These are phyloP conservation scores for Danaus melanippus DNA, from an alignment of 1,140 invertebrate species.

Conservation along the genomic window DNA sequence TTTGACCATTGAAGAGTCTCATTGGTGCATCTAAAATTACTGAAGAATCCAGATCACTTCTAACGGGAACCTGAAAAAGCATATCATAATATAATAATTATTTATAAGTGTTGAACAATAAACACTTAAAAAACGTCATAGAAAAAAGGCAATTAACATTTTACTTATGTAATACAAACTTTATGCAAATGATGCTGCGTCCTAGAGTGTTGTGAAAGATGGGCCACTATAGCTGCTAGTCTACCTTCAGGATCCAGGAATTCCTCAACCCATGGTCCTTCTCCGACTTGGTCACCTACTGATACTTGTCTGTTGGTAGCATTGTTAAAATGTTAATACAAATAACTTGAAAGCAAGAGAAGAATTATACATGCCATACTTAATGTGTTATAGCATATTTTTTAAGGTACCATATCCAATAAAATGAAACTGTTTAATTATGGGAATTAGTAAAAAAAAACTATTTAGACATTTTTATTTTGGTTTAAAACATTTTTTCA, in stretches of 20 bases:
- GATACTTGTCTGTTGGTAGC: slow-evolving; percentile 36
- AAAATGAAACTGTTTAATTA: too few species aligned
- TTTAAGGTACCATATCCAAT: too few species aligned
- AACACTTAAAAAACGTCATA: background rate
- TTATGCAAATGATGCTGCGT: slow-evolving; percentile 39
- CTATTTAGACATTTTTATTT: too few species aligned
- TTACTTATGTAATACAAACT: slow-evolving; percentile 20
- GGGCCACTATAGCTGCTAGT: slow-evolving; percentile 50
- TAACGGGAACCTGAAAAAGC: slow-evolving; percentile 33
- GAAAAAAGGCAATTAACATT: slow-evolving; percentile 7
- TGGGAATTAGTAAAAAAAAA: too few species aligned
- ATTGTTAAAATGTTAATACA: too few species aligned
- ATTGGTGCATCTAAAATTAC: slow-evolving; percentile 50
- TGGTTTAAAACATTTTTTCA: too few species aligned
- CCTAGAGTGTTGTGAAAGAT: slow-evolving; percentile 37
- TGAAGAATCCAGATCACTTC: slow-evolving; percentile 47
- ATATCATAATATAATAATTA: slow-evolving; percentile 1
- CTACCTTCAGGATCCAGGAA: slow-evolving; percentile 46
- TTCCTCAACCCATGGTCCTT: slow-evolving; percentile 52
- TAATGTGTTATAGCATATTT: too few species aligned
- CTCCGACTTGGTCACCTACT: slow-evolving; percentile 41
- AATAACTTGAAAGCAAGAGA: too few species aligned
- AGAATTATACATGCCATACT: too few species aligned
- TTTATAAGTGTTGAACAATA: too few species aligned
- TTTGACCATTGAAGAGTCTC: slow-evolving; percentile 44